A percentile compares a stretch with the other conserved stretches of the same genome.
Evolutionary conservation across 30 jellyfish, hydroid and myxozoan species (phyloP).

Genomic region (Morbakka virulenta): DNA sequence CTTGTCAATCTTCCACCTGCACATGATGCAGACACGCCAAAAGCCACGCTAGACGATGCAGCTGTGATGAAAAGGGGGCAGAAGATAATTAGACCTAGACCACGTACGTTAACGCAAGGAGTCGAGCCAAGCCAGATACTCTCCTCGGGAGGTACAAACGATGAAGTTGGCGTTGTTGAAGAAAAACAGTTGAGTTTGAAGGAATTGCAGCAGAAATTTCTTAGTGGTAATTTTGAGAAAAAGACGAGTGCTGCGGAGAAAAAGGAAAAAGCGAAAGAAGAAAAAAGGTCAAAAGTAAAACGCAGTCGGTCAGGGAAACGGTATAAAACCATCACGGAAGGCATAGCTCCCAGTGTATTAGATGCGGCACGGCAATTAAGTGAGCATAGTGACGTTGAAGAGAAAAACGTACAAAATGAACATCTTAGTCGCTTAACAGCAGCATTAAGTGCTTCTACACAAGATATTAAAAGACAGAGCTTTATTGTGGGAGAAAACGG

Average conservation of each 20-base stretch:
- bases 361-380: constrained; percentile 83
- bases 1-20: too few relatives aligned
- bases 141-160: constrained; percentile 42
- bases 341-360: constrained; percentile 83
- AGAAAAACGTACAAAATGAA: constrained; percentile 31
- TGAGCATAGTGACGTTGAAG: constrained; percentile 36
- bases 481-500: constrained; percentile 74
- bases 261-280: constrained; percentile 51
- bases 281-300: constrained; percentile 56
- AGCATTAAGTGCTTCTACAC: constrained; percentile 80
- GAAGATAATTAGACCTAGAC: constrained; percentile 72
- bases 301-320: constrained; percentile 76
- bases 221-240: constrained; percentile 45
- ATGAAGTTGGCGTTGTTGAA: constrained; percentile 72
- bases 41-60: too few relatives aligned
- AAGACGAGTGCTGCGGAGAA: too few relatives aligned
- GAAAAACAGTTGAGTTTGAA: constrained; percentile 56
- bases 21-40: too few relatives aligned
- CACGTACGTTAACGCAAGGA: constrained; percentile 81
- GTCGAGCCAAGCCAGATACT: constrained; percentile 65
- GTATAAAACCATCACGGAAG: constrained; percentile 93
- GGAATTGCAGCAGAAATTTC: constrained; percentile 62
- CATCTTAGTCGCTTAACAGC: constrained; percentile 42
- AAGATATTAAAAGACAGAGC: constrained; percentile 75
- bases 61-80: too few relatives aligned